phyloP scores from a whole-genome alignment of 2,113 vertebrate species.

The Tiliqua scincoides region DNA sequence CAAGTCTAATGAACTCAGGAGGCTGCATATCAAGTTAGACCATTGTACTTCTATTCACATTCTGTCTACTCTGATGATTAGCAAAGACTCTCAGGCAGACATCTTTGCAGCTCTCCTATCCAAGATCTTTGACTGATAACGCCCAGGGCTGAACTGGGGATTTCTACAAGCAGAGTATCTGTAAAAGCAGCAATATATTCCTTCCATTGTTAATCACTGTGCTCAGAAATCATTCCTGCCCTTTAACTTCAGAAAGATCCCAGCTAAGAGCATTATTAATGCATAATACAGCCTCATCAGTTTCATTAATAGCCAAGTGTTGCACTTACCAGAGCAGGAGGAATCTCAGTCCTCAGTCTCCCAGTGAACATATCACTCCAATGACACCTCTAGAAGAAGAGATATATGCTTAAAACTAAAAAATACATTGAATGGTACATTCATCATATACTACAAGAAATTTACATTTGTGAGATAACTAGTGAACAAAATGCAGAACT shows the following conservation, averaged over 20 bases:
- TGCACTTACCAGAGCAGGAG: constrained; percentile 90
- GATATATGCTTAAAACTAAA: constrained; percentile 1
- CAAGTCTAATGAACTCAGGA: neutral
- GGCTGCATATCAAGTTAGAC: too few species aligned
- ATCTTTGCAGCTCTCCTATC: neutral
- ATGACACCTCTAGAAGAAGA: constrained; percentile 85
- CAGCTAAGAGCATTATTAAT: constrained; percentile 3
- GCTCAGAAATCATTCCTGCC: neutral
- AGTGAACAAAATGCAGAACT: neutral
- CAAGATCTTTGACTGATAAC: neutral
- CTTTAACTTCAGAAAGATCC: neutral
- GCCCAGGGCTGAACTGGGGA: neutral
- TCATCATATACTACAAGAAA: neutral
- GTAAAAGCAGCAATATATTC: neutral
- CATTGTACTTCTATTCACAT: too few species aligned
- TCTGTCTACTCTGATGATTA: neutral
- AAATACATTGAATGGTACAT: neutral
- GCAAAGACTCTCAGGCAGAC: too few species aligned
- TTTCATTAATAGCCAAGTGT: neutral
- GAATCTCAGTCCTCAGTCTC: constrained; percentile 94
- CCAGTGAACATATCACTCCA: constrained; percentile 99
- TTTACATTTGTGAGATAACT: neutral
- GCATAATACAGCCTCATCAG: neutral
- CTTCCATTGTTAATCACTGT: neutral
- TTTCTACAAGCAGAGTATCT: neutral